Evolutionary conservation across 1,140 invertebrate genomes (phyloP).

Genomic region (Megalonaias nervosa): DNA sequence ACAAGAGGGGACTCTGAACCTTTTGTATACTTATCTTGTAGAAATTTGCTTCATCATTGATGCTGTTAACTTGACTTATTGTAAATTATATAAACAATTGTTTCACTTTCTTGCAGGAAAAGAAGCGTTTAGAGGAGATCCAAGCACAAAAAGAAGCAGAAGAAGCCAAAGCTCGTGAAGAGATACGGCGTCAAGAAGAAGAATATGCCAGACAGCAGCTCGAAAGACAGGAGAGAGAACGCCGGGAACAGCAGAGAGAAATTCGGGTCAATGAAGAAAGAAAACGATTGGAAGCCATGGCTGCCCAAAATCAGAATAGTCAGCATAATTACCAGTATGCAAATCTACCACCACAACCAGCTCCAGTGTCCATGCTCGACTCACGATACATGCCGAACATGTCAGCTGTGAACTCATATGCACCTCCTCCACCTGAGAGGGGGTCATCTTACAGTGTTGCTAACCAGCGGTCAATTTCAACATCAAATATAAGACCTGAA

Average conservation of each 20-base stretch:
- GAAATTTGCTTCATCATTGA: too few relatives aligned
- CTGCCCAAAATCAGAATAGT: slow-evolving; percentile 36
- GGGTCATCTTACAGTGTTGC: slow-evolving; percentile 56
- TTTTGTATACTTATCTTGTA: too few relatives aligned
- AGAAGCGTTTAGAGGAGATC: slow-evolving; percentile 58
- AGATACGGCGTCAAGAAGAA: slow-evolving; percentile 58
- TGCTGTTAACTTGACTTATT: too few relatives aligned
- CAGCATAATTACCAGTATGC: slow-evolving; percentile 48
- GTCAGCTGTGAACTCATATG: slow-evolving; percentile 2
- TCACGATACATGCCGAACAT: slow-evolving; percentile 33
- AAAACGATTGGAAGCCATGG: slow-evolving; percentile 48
- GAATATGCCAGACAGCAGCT: slow-evolving; percentile 52
- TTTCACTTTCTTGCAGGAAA: slow-evolving; percentile 48
- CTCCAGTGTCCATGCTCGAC: slow-evolving; percentile 18
- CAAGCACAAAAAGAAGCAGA: slow-evolving; percentile 63
- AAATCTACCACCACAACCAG: slow-evolving; percentile 50
- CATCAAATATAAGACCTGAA: slow-evolving; percentile 6
- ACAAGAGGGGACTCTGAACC: too few relatives aligned
- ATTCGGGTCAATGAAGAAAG: slow-evolving; percentile 57
- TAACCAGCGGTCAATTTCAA: neutral
- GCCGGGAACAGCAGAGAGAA: slow-evolving; percentile 55
- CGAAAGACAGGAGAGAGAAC: slow-evolving; percentile 49
- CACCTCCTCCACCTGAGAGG: slow-evolving; percentile 59
- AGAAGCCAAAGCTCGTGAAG: slow-evolving; percentile 53
- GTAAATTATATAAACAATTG: too few relatives aligned